Evolutionary conservation across 1,140 invertebrate species (phyloP), one percentile per base, ranked within the genome.

Genomic region (Harpegnathos saltator): DNA sequence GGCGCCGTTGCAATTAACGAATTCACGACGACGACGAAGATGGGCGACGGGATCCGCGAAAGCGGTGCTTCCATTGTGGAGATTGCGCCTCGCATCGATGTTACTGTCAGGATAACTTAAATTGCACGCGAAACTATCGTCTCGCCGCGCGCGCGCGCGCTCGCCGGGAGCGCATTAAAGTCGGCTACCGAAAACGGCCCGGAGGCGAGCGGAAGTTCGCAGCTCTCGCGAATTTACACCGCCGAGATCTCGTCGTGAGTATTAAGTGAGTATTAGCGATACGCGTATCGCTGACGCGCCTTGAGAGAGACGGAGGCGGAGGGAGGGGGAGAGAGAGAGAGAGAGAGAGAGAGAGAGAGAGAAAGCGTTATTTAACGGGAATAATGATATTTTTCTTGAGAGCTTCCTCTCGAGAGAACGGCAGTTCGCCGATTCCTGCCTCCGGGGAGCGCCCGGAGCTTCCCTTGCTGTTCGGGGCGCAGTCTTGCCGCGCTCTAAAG

Each of bases 71-170:
- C 52, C 75, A 58, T 80, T 71, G 65, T 69, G 33, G 73, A 72
- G 71, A 74, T 85, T 71, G 63, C 59, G 71, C 33, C 50, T 50
- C 66, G 66, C 56, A 71, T 61, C 58, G 48, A 80, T 78, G 84
- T 82, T 85, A 84, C 63, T 66, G 77, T 71, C 72, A 73, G 82
- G 73, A 82, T 89, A 89, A 89, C 75, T 89, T 82, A 85, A 89
- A 89, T 87, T 89, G 82, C 72, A 85, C 77, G 65, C 83, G 75
- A 86, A 89, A 87, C 75, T 86, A 58, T 4, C 33, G 12, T 26
- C n/a, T n/a, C 59, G 7, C 38, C 12, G 11, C 24, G 38, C 9
- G 38, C 26, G n/a, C 26, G 14, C 19, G 0, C 22, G 0, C 33
- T 3, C 38, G 9, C 58, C 66, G 82, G 63, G 84, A 88, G 75